Evolutionary conservation across 2,113 vertebrate genomes (phyloP).

Genomic region (Petrocephalus microphthalmus): DNA sequence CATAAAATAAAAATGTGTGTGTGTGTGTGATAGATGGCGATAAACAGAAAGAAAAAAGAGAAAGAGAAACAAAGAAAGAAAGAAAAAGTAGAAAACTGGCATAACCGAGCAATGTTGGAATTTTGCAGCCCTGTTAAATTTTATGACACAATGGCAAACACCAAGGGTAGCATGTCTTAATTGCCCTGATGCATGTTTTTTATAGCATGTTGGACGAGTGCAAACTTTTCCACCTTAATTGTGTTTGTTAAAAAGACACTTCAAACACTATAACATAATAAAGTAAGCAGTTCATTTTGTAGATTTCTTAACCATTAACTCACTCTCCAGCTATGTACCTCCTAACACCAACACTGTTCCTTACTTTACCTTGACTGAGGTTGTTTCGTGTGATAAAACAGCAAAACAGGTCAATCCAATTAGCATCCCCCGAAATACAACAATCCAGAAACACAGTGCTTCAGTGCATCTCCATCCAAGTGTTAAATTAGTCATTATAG

Average conservation of each 20-base stretch:
- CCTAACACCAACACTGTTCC: conserved; percentile 24
- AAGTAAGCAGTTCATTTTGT: conserved; percentile 50
- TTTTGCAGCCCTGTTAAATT: conserved; percentile 57
- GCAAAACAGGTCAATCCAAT: conserved; percentile 61
- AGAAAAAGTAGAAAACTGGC: conserved; percentile 35
- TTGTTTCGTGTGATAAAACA: conserved; percentile 35
- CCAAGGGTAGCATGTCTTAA: conserved; percentile 58
- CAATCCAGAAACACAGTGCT: conserved; percentile 36
- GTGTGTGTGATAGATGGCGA: no score
- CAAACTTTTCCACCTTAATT: conserved; percentile 55
- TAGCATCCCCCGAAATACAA: conserved; percentile 41
- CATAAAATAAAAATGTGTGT: background rate
- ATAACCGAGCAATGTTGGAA: conserved; percentile 43
- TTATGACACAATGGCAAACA: conserved; percentile 57
- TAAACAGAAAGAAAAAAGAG: background rate
- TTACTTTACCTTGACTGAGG: conserved; percentile 34
- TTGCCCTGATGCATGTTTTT: conserved; percentile 61
- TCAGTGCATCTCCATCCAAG: conserved; percentile 49
- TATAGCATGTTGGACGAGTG: conserved; percentile 44
- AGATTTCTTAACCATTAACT: conserved; percentile 5
- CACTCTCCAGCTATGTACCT: conserved; percentile 20
- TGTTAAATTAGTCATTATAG: conserved; percentile 55
- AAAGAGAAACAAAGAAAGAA: conserved; percentile 16
- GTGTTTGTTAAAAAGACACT: conserved; percentile 60
- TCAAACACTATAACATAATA: conserved; percentile 54